phyloP scores from a whole-genome alignment of 2,797 vertebrate species.

The Buphagus erythrorhynchus region DNA sequence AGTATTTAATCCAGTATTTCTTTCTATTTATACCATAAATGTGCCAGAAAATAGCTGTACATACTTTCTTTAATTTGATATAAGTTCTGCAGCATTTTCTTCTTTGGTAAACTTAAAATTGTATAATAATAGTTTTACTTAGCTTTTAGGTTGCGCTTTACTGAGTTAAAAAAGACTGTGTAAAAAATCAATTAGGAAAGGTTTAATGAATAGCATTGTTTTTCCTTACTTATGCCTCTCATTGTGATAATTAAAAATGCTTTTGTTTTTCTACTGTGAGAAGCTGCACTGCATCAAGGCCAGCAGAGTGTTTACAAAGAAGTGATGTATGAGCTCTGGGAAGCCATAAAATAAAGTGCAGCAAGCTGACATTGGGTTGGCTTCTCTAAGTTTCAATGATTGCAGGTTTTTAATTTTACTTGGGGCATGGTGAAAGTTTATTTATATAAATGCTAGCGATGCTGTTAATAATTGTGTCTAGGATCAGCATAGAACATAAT shows the following conservation, averaged over 20 bases:
- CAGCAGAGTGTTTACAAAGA: neutral
- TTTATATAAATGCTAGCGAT: neutral
- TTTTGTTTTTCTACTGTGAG: conserved; percentile 10
- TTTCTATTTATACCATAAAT: neutral
- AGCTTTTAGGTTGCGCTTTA: neutral
- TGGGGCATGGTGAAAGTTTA: neutral
- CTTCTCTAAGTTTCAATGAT: neutral
- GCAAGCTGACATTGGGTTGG: neutral
- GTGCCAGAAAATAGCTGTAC: neutral
- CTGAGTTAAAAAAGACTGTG: neutral
- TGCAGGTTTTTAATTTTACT: neutral
- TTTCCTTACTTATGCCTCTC: conserved; percentile 4
- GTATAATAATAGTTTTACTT: neutral
- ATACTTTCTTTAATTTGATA: neutral
- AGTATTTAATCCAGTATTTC: neutral
- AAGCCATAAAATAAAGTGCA: neutral
- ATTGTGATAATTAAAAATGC: conserved; percentile 37
- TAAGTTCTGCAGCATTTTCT: neutral
- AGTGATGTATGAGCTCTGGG: neutral
- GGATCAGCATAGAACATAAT: neutral
- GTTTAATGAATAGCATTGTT: conserved; percentile 17
- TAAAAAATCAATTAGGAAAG: conserved; percentile 1
- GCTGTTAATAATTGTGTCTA: neutral
- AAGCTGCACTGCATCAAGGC: conserved; percentile 30
- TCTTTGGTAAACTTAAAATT: neutral